Conservation (phyloP, 2,113 vertebrate genomes). For the Crocuta crocuta region DNA sequence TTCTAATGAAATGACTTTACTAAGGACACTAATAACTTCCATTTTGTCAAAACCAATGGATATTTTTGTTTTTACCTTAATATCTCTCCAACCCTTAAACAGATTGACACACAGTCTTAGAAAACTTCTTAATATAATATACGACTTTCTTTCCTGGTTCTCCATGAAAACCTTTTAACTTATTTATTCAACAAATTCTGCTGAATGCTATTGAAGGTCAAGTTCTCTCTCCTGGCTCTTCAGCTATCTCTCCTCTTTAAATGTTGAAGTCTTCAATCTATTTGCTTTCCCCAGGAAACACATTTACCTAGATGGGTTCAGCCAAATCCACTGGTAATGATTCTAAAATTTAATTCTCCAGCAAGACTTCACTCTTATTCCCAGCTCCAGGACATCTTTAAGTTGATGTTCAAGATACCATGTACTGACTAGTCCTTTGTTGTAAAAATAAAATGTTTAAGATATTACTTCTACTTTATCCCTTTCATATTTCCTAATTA, state of each 20-base stretch:
- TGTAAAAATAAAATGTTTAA: not conserved
- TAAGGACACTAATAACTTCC: not conserved
- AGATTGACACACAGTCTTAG: not conserved
- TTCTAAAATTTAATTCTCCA: not conserved
- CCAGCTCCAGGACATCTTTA: not conserved
- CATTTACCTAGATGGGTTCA: not conserved
- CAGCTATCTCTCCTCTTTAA: not conserved
- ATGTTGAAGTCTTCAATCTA: not conserved
- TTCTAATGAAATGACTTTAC: not conserved
- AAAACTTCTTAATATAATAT: not conserved
- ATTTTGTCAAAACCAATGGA: not conserved
- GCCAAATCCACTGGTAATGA: not conserved
- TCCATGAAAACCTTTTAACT: not conserved
- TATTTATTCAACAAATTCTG: not conserved
- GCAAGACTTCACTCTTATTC: not conserved
- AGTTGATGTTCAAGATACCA: not conserved
- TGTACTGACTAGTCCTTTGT: not conserved
- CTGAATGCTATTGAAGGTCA: not conserved
- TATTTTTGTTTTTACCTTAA: not conserved
- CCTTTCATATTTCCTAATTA: not conserved
- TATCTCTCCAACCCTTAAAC: not conserved
- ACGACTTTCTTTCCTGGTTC: not conserved
- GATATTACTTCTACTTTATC: not conserved
- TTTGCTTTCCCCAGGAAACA: not conserved
- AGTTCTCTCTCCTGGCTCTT: not conserved